Conservation (phyloP, 1,140 invertebrate genomes). For the Drosophila funebris region DNA sequence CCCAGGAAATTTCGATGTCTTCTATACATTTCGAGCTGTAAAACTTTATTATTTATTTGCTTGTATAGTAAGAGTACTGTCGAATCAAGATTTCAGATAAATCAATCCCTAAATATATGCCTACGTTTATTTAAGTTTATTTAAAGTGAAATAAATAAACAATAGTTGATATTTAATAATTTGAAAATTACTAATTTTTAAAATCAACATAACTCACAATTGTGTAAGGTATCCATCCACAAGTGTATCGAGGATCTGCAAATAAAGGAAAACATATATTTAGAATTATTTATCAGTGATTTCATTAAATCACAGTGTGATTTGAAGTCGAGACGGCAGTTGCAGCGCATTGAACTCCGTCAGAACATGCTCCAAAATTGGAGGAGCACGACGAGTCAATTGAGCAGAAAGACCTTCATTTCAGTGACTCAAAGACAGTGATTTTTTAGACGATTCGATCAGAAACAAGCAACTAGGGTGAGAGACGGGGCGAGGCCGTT, state of each 20-base stretch:
- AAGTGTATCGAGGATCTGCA: conserved; percentile 36
- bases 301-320: conserved; percentile 15
- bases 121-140: no score
- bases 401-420: conserved; percentile 29
- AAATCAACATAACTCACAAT: conserved; percentile 41
- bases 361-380: conserved; percentile 10
- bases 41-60: no score
- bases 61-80: no score
- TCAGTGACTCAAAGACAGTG: conserved; percentile 56
- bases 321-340: conserved; percentile 23
- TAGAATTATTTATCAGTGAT: neutral
- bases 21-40: no score
- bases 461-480: neutral
- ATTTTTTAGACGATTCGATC: conserved; percentile 43
- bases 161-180: no score
- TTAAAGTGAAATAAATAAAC: no score
- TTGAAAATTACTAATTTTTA: neutral
- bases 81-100: no score
- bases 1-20: no score
- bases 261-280: conserved; percentile 17
- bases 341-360: conserved; percentile 55
- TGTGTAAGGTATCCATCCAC: conserved; percentile 54
- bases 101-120: no score
- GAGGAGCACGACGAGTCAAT: conserved; percentile 34
- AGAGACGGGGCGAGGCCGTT: neutral